phyloP scores from a whole-genome alignment of 2,797 vertebrate genomes.

The Taeniopygia guttata region DNA sequence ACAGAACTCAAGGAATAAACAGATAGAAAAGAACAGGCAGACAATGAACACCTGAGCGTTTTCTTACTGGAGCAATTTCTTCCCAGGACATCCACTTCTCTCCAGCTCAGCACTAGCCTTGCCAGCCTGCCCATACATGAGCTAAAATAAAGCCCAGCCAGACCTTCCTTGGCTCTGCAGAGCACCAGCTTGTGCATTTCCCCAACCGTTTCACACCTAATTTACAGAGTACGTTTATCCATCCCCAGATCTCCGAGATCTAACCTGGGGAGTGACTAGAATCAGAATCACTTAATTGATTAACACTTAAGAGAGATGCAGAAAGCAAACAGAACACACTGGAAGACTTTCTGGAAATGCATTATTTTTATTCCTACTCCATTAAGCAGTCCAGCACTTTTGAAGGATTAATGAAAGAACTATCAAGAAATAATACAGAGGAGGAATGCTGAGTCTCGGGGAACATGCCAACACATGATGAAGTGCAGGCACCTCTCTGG shows the following conservation, averaged over 20 bases:
- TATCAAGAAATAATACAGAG: not conserved
- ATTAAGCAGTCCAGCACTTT: not conserved
- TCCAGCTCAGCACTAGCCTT: not conserved
- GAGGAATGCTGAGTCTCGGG: not conserved
- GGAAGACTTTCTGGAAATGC: not conserved
- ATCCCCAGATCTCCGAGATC: fast-evolving
- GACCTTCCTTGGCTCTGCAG: not conserved
- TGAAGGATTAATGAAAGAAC: not conserved
- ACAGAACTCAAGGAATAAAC: not conserved
- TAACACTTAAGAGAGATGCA: not conserved
- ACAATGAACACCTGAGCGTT: not conserved
- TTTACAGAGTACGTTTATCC: slow-evolving; percentile 9
- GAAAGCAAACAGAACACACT: not conserved
- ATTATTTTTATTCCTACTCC: not conserved
- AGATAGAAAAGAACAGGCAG: not conserved
- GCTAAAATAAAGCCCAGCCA: not conserved
- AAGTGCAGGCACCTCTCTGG: not conserved
- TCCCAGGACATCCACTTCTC: not conserved
- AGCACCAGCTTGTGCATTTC: not conserved
- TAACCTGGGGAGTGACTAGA: not conserved
- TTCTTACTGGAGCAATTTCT: not conserved
- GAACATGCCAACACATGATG: not conserved
- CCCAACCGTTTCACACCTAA: slow-evolving; percentile 12
- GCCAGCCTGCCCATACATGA: not conserved
- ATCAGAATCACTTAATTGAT: slow-evolving; percentile 23